A percentile compares a stretch with the other conserved stretches of the same genome.
phyloP scores from a whole-genome alignment of 1,140 invertebrate species.

The Drosophila albomicans region DNA sequence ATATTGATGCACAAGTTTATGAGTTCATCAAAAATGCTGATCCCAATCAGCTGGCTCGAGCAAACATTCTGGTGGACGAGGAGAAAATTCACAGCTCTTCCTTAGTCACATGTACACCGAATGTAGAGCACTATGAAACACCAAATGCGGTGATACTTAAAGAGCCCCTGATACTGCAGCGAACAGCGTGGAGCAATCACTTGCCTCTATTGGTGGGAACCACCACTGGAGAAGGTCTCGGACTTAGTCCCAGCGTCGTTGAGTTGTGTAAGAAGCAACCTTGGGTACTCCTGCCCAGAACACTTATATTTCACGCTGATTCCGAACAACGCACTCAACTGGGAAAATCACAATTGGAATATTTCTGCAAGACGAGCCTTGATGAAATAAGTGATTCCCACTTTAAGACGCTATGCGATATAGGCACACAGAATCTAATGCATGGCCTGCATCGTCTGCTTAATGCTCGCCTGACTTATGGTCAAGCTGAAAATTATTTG shows the following conservation, averaged over 20 bases:
- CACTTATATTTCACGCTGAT: constrained; percentile 31
- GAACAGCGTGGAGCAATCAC: constrained; percentile 61
- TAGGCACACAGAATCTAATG: constrained; percentile 59
- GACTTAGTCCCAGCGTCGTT: neutral
- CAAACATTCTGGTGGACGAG: constrained; percentile 33
- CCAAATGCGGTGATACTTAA: constrained; percentile 41
- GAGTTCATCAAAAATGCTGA: constrained; percentile 49
- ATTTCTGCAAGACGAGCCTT: constrained; percentile 33
- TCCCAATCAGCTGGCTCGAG: constrained; percentile 31
- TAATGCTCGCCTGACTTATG: constrained; percentile 62
- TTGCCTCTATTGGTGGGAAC: constrained; percentile 67
- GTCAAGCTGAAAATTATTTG: constrained; percentile 79
- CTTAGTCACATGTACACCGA: constrained; percentile 27
- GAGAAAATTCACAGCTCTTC: constrained; percentile 24
- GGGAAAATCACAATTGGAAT: constrained; percentile 33
- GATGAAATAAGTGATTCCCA: constrained; percentile 9
- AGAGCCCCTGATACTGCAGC: constrained; percentile 54
- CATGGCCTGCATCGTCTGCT: constrained; percentile 70
- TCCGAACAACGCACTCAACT: constrained; percentile 35
- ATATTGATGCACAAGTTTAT: constrained; percentile 49
- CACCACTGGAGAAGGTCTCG: constrained; percentile 51
- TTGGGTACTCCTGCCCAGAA: constrained; percentile 48
- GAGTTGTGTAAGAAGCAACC: constrained; percentile 20
- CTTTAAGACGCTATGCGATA: neutral
- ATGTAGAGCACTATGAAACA: constrained; percentile 53